phyloP scores from a whole-genome alignment of 2,113 vertebrate genomes.

The Scomber japonicus region DNA sequence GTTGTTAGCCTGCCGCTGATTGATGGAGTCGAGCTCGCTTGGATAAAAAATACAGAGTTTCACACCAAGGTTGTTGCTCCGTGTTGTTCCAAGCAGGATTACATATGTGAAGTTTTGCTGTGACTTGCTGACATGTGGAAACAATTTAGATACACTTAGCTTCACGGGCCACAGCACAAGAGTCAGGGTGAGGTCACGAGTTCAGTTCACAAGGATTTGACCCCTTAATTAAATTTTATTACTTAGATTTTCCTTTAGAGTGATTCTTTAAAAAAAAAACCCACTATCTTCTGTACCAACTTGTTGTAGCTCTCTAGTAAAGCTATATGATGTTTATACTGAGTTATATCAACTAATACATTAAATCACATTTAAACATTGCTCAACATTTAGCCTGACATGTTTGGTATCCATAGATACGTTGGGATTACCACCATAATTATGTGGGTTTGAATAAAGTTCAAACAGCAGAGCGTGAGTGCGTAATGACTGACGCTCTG shows the following conservation, averaged over 20 bases:
- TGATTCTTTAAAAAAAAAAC: no score
- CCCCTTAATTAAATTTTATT: not conserved
- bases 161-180: not conserved
- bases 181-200: not conserved
- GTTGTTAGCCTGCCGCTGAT: conserved; percentile 1
- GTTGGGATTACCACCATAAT: no score
- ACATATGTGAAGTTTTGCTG: not conserved
- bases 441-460: not conserved
- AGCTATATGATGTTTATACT: no score
- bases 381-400: no score
- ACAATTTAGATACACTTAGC: not conserved
- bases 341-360: no score
- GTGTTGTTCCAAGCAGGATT: not conserved
- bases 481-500: not conserved
- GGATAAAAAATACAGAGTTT: conserved; percentile 36
- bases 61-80: not conserved
- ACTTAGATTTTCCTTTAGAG: no score
- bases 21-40: conserved; percentile 26
- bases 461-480: no score
- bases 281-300: no score
- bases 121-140: not conserved
- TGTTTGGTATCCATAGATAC: not conserved
- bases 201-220: not conserved
- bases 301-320: no score
- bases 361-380: no score